A percentile compares a stretch with the other conserved stretches of the same genome.
Conservation (phyloP, 2,797 vertebrate species). For the Odontamblyopus lacepedii region DNA sequence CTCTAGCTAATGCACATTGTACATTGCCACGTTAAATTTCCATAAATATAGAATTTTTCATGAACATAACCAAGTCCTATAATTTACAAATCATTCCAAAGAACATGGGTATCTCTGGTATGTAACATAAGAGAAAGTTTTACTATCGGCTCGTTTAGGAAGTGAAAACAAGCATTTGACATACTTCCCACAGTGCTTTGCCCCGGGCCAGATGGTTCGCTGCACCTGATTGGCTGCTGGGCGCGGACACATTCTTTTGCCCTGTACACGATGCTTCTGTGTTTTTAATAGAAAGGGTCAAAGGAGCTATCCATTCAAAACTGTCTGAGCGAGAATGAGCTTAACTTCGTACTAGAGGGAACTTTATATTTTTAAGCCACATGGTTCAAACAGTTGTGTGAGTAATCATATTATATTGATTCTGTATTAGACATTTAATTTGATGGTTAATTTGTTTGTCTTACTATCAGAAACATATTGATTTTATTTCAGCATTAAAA, state of each 20-base stretch:
- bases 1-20: no score
- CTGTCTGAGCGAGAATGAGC: slow-evolving; percentile 26
- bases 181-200: slow-evolving; percentile 78
- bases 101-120: slow-evolving; percentile 13
- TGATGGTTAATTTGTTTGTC: neutral
- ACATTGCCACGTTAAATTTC: no score
- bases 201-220: slow-evolving; percentile 54
- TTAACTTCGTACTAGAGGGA: slow-evolving; percentile 4
- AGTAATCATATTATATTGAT: slow-evolving; percentile 44
- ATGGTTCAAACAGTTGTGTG: slow-evolving; percentile 66
- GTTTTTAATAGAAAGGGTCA: slow-evolving; percentile 33
- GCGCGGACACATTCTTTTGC: slow-evolving; percentile 51
- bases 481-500: neutral
- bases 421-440: neutral
- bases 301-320: slow-evolving; percentile 22
- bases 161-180: slow-evolving; percentile 65
- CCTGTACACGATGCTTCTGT: slow-evolving; percentile 18
- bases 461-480: slow-evolving; percentile 1
- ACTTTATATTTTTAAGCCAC: slow-evolving; percentile 17
- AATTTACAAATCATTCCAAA: neutral
- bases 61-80: no score
- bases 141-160: slow-evolving; percentile 46
- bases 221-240: slow-evolving; percentile 68
- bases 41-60: no score
- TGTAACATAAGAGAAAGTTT: slow-evolving; percentile 44